phyloP scores from a whole-genome alignment of 1,140 invertebrate species.

The Sitodiplosis mosellana region DNA sequence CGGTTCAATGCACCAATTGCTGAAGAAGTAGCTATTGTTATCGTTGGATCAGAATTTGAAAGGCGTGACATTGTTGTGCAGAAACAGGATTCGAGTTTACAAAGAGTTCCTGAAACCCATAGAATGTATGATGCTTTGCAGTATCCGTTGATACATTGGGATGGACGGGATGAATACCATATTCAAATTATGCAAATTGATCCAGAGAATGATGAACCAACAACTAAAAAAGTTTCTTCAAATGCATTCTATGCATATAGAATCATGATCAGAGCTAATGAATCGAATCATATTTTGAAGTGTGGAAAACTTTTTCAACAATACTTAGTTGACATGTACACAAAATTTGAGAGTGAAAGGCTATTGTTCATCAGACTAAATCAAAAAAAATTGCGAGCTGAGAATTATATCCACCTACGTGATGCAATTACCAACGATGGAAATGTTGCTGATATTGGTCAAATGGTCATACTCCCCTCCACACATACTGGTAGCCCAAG shows the following conservation, averaged over 20 bases:
- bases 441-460: conserved; percentile 12
- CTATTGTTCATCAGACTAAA: conserved; percentile 20
- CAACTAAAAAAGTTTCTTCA: too few species aligned
- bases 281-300: conserved; percentile 11
- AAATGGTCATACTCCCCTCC: conserved; percentile 24
- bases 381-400: conserved; percentile 27
- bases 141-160: conserved; percentile 28
- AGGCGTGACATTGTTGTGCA: conserved; percentile 9
- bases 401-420: conserved; percentile 27
- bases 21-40: conserved; percentile 23
- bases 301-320: conserved; percentile 14
- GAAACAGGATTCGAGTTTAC: conserved; percentile 4
- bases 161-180: conserved; percentile 25
- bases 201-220: too few species aligned
- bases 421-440: conserved; percentile 15
- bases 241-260: too few species aligned
- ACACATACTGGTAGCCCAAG: conserved; percentile 21
- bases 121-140: conserved; percentile 24
- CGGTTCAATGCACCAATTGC: conserved; percentile 25
- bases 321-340: conserved; percentile 28
- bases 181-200: conserved; percentile 14
- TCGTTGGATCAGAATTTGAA: conserved; percentile 14
- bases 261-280: conserved; percentile 8
- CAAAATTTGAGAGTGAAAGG: conserved; percentile 28
- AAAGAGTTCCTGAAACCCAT: conserved; percentile 19